Base-by-base conservation (phyloP, 2,797 vertebrate genomes). In the Myotis myotis region DNA sequence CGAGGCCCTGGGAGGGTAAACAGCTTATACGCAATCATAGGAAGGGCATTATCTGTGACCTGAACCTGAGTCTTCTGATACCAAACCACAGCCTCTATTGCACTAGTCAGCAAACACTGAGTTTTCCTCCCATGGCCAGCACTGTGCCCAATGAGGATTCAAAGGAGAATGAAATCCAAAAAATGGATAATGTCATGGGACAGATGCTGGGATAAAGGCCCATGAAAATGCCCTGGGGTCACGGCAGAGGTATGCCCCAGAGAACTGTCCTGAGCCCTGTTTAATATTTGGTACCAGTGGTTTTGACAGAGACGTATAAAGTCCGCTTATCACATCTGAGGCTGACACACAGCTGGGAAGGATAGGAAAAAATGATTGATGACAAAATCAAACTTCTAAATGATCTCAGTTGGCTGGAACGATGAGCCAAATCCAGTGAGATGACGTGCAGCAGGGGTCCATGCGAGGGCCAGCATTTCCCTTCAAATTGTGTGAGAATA, bases 331-430 rank as follows among this genome's bases (percentile, higher is more conserved):
- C 90, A 72, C 90, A 94, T 72, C 90, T 96, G 93, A 72, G 66
- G 93, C 75, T 95, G 95, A 97, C 92, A 94, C 36, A 86, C 83
- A 96, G 94, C 95, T 97, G 96, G 95, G 97, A 97, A 66, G 90
- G 90, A 96, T 93, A 96, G 88, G 94, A 96, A 92, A 93, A 93
- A 79, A 92, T 92, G 96, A 97, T 89, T 96, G 96, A 97, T 97
- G 96, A 93, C 90, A 97, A 95, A 96, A 96, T 96, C 96, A 96
- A 94, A 96, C 93, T 96, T 94, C 79, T 96, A 92, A 92, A 89
- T 97, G 96, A 97, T 96, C 94, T 97, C 96, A 97, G 90, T 96
- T 86, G 96, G 92, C 92, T 95, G 90, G 93, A 97, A 97, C 36
- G 7, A 33, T 92, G 85, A 95, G 83, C 88, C 88, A 93, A 95